These are phyloP conservation scores for Mesoligia furuncula DNA, from an alignment of 2,888 invertebrate genomes.

Conservation along the genomic window DNA sequence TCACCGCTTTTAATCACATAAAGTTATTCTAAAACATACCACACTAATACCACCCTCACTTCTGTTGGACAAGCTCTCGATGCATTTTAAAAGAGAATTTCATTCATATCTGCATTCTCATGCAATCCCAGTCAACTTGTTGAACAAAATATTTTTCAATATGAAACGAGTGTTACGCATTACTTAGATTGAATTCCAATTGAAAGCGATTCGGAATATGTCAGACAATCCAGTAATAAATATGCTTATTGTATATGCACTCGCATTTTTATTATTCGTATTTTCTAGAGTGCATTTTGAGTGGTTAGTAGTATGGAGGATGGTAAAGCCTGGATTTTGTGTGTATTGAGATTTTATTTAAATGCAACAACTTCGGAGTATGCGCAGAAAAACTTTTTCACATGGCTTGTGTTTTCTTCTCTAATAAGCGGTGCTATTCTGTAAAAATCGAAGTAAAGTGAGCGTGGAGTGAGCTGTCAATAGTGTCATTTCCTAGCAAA, in stretches of 20 bases:
- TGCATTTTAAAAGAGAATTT: conserved; percentile 47
- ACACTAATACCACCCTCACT: not conserved
- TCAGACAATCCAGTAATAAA: conserved; percentile 66
- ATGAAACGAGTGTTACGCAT: conserved; percentile 61
- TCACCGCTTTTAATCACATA: not conserved
- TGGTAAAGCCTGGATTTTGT: conserved; percentile 18
- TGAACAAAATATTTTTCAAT: conserved; percentile 70
- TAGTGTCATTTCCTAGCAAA: too few species aligned
- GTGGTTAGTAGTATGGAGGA: conserved; percentile 33
- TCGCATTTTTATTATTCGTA: conserved; percentile 55
- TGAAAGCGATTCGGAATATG: conserved; percentile 66
- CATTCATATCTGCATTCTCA: conserved; percentile 52
- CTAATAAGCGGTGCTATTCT: too few species aligned
- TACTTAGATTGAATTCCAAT: conserved; percentile 69
- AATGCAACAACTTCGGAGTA: not conserved
- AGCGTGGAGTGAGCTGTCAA: too few species aligned
- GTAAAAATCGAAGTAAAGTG: too few species aligned
- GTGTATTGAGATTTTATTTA: conserved; percentile 26
- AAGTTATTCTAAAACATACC: not conserved
- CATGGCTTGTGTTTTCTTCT: too few species aligned
- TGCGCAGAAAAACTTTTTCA: not conserved
- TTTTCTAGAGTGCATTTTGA: conserved; percentile 58
- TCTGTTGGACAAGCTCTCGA: conserved; percentile 15
- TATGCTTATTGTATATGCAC: conserved; percentile 63
- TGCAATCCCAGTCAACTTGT: conserved; percentile 62